Evolutionary conservation across 2,113 vertebrate genomes (phyloP), one percentile per base, ranked within the genome.

Genomic region (Climacteris rufus): DNA sequence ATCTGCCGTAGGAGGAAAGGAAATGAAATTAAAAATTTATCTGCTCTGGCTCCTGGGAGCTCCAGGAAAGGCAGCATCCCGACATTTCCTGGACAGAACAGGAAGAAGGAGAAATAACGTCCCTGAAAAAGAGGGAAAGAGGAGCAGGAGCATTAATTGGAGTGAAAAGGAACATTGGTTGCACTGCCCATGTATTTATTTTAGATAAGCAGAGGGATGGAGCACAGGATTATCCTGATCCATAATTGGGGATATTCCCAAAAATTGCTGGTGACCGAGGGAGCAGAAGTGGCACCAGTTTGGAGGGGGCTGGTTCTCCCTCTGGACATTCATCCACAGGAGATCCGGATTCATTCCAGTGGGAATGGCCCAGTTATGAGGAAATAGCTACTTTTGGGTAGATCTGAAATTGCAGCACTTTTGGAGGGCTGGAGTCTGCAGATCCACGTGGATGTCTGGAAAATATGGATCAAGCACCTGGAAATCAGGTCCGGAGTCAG

Each of bases 21-120:
- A 79, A 91, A 88, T 61, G 12, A 50, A 68, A 94, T 91, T 57
- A 80, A 76, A 89, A 65, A 91, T 77, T 20, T 37, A 95, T 96
- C n/a, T 14, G 49, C 59, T 64, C 61, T 21, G 8, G n/a, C 92
- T 69, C 87, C 50, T 10, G 78, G 66, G 88, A 94, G 50, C 50
- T 44, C 70, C 24, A 7, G 40, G 82, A 60, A 75, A 85, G 33
- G 70, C 57, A 76, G 5, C 68, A 59, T 91, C 66, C 61, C 66
- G 33, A 31, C 14, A 49, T 83, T 94, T 92, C 94, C 88, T n/a
- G 66, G n/a, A 28, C 16, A 10, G 52, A 71, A 31, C 2, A 6
- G 44, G 52, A 63, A 71, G 35, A 91, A 93, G 63, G 52, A 75
- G 66, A 33, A 83, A 64, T 28, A n/a, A 76, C 3, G 30, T 50